Conservation (phyloP, 2,888 invertebrate species). For the Drosophila putrida region DNA sequence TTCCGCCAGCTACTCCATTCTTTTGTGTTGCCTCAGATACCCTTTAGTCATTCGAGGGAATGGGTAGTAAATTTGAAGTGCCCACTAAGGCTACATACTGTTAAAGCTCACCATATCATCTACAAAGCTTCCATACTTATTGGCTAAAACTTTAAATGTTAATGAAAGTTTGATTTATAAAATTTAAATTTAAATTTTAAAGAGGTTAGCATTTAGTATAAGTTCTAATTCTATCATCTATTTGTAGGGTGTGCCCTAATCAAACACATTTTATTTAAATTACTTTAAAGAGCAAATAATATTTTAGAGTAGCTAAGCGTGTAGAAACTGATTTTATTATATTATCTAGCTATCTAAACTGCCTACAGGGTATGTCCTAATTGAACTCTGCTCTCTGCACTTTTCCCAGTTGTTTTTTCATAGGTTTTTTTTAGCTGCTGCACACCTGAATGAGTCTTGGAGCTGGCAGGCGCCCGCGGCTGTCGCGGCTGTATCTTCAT, state of each 20-base stretch:
- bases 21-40: neutral
- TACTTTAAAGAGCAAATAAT: neutral
- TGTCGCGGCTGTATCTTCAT: conserved; percentile 72
- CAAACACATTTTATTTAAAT: neutral
- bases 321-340: neutral
- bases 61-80: no score
- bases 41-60: neutral
- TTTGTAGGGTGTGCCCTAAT: no score
- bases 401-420: neutral
- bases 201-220: no score
- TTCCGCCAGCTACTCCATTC: conserved; percentile 53
- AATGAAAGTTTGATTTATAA: no score
- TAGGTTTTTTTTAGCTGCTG: conserved; percentile 11
- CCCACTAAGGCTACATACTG: no score
- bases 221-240: no score
- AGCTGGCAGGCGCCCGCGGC: conserved; percentile 46
- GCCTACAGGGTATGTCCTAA: neutral
- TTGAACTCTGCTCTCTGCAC: neutral
- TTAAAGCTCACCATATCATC: no score
- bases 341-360: neutral
- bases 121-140: no score
- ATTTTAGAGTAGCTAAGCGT: neutral
- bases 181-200: no score
- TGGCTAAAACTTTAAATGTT: no score
- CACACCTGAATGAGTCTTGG: conserved; percentile 64